phyloP scores from a whole-genome alignment of 2,113 vertebrate genomes.

The Empidonax alnorum region DNA sequence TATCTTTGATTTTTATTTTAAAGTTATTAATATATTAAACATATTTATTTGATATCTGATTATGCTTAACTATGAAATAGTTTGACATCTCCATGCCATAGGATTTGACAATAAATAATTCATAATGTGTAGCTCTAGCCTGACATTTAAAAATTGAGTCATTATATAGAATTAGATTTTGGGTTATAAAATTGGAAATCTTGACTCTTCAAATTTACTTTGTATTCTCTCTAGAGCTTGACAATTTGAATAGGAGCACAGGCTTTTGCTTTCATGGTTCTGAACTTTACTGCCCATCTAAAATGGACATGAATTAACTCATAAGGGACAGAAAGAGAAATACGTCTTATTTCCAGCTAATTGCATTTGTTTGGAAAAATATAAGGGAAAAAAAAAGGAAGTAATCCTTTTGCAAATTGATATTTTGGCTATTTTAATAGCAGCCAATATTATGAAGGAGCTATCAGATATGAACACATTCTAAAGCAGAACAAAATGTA shows the following conservation, averaged over 20 bases:
- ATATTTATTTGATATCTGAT: neutral
- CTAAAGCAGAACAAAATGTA: neutral
- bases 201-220: neutral
- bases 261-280: neutral
- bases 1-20: neutral
- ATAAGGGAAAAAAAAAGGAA: neutral
- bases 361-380: neutral
- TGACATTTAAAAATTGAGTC: neutral
- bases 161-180: neutral
- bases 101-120: neutral
- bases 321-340: neutral
- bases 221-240: neutral
- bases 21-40: neutral
- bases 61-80: neutral
- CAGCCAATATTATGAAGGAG: neutral
- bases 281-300: neutral
- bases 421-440: neutral
- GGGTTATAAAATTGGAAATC: neutral
- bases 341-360: neutral
- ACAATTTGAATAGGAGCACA: neutral
- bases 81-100: neutral
- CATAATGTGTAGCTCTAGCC: neutral
- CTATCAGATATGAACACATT: neutral
- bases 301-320: neutral
- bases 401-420: neutral